Conservation (phyloP, 2,113 vertebrate species). For the Pandion haliaetus region DNA sequence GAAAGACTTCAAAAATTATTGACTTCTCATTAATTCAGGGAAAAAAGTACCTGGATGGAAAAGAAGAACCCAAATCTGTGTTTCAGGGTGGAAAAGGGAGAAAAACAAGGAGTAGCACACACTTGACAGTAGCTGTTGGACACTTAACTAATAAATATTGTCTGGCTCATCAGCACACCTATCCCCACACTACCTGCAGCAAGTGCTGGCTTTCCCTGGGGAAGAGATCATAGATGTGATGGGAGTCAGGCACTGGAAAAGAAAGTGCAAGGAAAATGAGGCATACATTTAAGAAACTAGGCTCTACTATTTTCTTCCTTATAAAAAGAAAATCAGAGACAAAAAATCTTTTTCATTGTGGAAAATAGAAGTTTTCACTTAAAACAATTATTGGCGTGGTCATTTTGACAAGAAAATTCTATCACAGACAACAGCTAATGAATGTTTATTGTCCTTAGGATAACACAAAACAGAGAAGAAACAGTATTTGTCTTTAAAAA, state of each 20-base stretch:
- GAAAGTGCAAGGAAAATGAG: background rate
- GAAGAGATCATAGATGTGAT: background rate
- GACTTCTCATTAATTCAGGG: background rate
- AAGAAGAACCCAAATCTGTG: background rate
- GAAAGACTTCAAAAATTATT: background rate
- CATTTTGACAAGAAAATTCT: background rate
- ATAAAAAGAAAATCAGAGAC: background rate
- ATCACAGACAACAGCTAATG: background rate
- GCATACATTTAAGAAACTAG: background rate
- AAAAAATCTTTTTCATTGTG: background rate
- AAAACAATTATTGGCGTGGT: background rate
- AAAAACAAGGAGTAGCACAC: background rate
- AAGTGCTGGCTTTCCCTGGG: background rate
- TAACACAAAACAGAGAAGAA: background rate
- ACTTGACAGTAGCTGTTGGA: background rate
- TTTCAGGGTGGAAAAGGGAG: background rate
- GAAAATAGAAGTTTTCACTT: background rate
- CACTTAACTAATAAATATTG: background rate
- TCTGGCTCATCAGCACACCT: background rate
- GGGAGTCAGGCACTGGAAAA: background rate
- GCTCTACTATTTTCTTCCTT: background rate
- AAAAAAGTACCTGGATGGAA: background rate
- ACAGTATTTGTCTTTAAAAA: background rate
- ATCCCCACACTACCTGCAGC: background rate
- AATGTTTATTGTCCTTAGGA: background rate